phyloP scores from a whole-genome alignment of 2,888 invertebrate species.

The Blastobasis lacticolella region DNA sequence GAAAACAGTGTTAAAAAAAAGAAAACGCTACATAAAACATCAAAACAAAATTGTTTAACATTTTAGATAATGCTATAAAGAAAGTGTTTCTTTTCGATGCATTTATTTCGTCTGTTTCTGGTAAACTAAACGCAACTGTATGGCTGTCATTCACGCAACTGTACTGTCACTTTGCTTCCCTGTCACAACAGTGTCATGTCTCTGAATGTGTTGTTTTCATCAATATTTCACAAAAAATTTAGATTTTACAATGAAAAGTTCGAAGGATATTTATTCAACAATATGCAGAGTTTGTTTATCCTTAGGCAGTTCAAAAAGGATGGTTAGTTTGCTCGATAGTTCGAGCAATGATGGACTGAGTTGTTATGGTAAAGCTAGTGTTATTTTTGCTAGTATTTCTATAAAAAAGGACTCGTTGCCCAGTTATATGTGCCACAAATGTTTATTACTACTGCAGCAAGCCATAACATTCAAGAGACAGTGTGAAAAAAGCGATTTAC shows the following conservation, averaged over 20 bases:
- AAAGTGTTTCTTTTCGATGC: too few species aligned
- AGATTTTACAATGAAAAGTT: conserved; percentile 27
- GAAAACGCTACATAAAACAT: too few species aligned
- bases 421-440: conserved; percentile 41
- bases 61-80: too few species aligned
- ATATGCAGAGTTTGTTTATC: conserved; percentile 53
- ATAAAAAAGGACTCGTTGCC: conserved; percentile 42
- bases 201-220: not conserved
- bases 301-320: conserved; percentile 27
- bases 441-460: conserved; percentile 42
- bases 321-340: conserved; percentile 42
- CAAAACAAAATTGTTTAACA: too few species aligned
- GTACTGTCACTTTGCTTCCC: too few species aligned
- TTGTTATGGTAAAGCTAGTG: conserved; percentile 41
- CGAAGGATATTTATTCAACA: conserved; percentile 34
- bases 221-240: not conserved
- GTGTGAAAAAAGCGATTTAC: conserved; percentile 43
- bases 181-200: too few species aligned
- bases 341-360: conserved; percentile 33
- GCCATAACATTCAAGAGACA: conserved; percentile 47
- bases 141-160: too few species aligned
- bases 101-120: too few species aligned
- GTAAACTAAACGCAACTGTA: too few species aligned
- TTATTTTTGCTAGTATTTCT: conserved; percentile 35
- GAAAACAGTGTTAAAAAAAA: too few species aligned